Evolutionary conservation across 1,140 invertebrate genomes (phyloP), one percentile per base, ranked within the genome.

Genomic region (Cydia amplana): DNA sequence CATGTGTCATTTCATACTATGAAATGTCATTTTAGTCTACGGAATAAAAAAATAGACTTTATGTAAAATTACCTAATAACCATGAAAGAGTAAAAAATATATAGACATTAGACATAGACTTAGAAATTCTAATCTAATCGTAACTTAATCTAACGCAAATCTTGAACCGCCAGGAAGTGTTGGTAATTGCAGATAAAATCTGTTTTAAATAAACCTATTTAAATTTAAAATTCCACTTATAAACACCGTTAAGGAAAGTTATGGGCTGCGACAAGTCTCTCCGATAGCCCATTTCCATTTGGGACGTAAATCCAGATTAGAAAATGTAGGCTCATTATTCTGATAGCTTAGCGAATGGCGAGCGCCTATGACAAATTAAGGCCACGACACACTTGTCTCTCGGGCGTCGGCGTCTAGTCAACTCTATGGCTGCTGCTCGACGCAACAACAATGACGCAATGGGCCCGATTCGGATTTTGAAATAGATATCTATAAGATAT

Each of bases 301-400:
- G 55, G 55, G 55, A 60, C 55, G 55, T 60, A 60, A 60, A 60
- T 60, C 55, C 18, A 60, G 55, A 60, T 60, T 60, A 60, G 55
- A 60, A 60, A 60, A 60, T 23, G 55, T 20, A 23, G 20, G n/a
- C 1, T 3, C 20, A 3, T 12, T 46, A 60, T 60, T 60, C 55
- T 20, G 55, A 20, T 23, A 60, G 10, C 55, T 12, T 23, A 10
- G 18, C 55, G n/a, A 55, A n/a, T 3, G 32, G 18, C 55, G n/a
- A 55, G 51, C 12, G 32, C 32, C 32, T 32, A 32, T 32, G 32
- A 32, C 32, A 4, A 32, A 32, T 32, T 32, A 4, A 32, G 32
- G 3, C 32, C 25, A 25, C 25, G 25, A 1, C 25, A 25, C 25
- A 25, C 25, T 25, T 3, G 25, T 25, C 25, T 25, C 25, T 3